Percentiles rank a stretch among this genome's conserved stretches.
phyloP scores from a whole-genome alignment of 2,113 vertebrate genomes.

The Tapirus terrestris region DNA sequence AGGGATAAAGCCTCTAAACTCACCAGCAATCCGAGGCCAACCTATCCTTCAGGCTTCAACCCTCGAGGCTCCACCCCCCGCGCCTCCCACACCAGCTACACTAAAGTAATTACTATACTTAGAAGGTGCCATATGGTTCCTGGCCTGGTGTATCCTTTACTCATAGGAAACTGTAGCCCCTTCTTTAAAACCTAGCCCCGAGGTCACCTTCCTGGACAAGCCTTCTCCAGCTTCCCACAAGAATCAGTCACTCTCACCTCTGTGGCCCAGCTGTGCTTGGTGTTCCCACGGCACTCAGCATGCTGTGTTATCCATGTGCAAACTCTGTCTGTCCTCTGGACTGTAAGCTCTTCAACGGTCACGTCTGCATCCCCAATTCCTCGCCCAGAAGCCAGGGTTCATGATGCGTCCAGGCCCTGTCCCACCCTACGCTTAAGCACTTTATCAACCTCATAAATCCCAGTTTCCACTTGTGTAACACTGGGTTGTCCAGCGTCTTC shows the following conservation, averaged over 20 bases:
- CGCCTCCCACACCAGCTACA: neutral
- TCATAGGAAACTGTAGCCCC: neutral
- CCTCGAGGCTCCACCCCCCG: neutral
- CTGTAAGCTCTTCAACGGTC: neutral
- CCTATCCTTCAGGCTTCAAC: too few species aligned
- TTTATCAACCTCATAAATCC: neutral
- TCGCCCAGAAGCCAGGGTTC: neutral
- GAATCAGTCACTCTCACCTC: neutral
- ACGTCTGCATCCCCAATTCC: neutral
- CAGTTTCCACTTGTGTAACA: neutral
- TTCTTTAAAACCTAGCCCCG: neutral
- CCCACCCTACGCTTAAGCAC: neutral
- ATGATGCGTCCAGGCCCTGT: neutral
- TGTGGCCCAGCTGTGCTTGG: fast-evolving
- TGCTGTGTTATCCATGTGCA: neutral
- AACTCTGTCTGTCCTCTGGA: neutral
- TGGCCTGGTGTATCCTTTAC: neutral
- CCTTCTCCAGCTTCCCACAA: neutral
- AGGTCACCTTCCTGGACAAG: neutral
- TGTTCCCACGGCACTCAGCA: neutral
- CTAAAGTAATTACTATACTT: too few species aligned
- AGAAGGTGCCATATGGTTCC: too few species aligned
- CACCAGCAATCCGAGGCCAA: neutral
- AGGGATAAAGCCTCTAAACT: neutral
- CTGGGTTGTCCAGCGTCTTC: too few species aligned